A percentile compares a stretch with the other conserved stretches of the same genome.
phyloP scores from a whole-genome alignment of 2,888 invertebrate genomes.

The Holacanthella duospinosa region DNA sequence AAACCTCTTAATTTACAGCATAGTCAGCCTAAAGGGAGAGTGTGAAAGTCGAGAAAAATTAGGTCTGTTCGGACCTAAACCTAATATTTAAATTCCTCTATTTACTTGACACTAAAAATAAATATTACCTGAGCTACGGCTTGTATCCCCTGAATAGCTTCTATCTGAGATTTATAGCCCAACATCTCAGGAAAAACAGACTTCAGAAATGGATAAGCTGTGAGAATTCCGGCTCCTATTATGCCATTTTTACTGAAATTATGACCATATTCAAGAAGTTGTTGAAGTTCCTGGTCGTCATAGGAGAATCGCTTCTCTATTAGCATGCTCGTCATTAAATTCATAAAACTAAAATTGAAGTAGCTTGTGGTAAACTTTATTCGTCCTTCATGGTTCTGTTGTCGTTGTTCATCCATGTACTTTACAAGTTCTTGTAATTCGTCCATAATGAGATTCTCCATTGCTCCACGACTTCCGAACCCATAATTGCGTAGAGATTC shows the following conservation, averaged over 20 bases:
- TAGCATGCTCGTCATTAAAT: conserved; percentile 9
- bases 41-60: too few relatives aligned
- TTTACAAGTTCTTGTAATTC: background rate
- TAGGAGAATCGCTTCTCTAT: conserved; percentile 6
- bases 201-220: background rate
- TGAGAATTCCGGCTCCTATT: background rate
- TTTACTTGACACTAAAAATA: too few relatives aligned
- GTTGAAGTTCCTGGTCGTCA: conserved; percentile 4
- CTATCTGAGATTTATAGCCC: background rate
- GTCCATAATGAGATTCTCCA: background rate
- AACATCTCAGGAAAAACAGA: background rate
- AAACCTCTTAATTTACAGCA: too few relatives aligned
- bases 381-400: background rate
- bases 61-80: too few relatives aligned
- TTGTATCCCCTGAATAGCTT: conserved; percentile 2
- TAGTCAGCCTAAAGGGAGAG: too few relatives aligned
- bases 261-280: background rate
- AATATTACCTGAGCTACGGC: background rate
- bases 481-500: conserved; percentile 6
- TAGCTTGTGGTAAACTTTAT: conserved; percentile 5
- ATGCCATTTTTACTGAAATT: conserved; percentile 5
- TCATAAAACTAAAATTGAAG: background rate
- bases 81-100: too few relatives aligned
- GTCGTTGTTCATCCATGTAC: background rate
- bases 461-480: conserved; percentile 1